A percentile compares a stretch with the other conserved stretches of the same genome.
These are phyloP conservation scores for Aromia moschata DNA, from an alignment of 2,888 invertebrate genomes.

Conservation along the genomic window DNA sequence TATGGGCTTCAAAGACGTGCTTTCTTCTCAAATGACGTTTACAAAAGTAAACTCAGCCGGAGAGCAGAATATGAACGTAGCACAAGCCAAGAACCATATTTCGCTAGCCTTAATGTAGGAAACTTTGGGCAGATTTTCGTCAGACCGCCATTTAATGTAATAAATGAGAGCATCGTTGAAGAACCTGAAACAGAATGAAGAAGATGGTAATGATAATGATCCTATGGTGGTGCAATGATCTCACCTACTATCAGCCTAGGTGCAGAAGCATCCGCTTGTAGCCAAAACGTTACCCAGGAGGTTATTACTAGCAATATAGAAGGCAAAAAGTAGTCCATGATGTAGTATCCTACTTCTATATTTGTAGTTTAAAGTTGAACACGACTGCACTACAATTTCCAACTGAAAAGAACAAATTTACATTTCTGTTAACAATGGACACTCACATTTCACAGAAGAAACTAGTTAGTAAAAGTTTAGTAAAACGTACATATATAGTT, in stretches of 20 bases:
- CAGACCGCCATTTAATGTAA: constrained; percentile 85
- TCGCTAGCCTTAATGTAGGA: constrained; percentile 91
- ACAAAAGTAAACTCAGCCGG: constrained; percentile 90
- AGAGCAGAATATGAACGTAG: constrained; percentile 84
- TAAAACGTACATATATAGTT: too few relatives aligned
- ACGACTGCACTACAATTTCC: constrained; percentile 84
- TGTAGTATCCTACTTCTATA: constrained; percentile 86
- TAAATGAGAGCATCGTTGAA: constrained; percentile 87
- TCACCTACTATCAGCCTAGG: constrained; percentile 85
- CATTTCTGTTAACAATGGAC: too few relatives aligned
- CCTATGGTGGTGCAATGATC: too few relatives aligned
- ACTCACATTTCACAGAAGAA: too few relatives aligned
- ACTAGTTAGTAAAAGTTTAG: too few relatives aligned
- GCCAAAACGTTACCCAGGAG: constrained; percentile 91
- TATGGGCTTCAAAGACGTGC: too few relatives aligned
- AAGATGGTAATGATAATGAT: too few relatives aligned
- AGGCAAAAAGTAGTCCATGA: constrained; percentile 89
- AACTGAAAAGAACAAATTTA: too few relatives aligned
- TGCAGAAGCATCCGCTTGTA: constrained; percentile 86
- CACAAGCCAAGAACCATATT: constrained; percentile 89
- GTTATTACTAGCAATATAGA: constrained; percentile 87
- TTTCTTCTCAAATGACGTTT: constrained; percentile 89
- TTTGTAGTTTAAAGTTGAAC: constrained; percentile 80
- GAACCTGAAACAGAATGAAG: constrained; percentile 73
- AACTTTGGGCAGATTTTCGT: constrained; percentile 86